phyloP scores from a whole-genome alignment of 2,797 vertebrate genomes.

The Pantherophis alleghaniensis region DNA sequence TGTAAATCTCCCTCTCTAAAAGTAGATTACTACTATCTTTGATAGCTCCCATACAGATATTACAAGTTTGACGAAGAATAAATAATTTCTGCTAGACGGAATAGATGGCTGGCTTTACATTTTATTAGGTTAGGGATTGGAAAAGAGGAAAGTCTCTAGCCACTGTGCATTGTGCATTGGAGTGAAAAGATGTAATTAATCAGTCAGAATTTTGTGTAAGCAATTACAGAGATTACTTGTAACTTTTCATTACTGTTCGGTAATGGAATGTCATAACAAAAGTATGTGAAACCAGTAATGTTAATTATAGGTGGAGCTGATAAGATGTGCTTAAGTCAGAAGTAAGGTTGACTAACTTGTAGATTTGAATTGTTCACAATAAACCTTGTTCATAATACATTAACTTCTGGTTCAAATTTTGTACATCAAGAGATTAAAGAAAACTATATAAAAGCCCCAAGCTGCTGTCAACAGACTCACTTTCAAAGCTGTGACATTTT shows the following conservation, averaged over 20 bases:
- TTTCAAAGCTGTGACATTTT: not conserved
- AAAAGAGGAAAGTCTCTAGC: not conserved
- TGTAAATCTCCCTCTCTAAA: not conserved
- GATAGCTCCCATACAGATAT: not conserved
- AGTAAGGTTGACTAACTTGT: not conserved
- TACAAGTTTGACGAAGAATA: not conserved
- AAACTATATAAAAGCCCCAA: not conserved
- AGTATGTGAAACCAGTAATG: conserved; percentile 19
- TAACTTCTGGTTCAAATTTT: not conserved
- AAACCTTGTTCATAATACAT: not conserved
- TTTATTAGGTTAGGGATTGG: not conserved
- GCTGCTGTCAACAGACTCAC: not conserved
- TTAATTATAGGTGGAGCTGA: conserved; percentile 12
- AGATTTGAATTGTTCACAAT: not conserved
- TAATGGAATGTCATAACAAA: conserved; percentile 14
- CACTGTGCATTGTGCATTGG: not conserved
- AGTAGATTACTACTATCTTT: not conserved
- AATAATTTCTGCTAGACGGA: not conserved
- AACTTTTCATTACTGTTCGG: not conserved
- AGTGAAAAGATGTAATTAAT: conserved; percentile 3
- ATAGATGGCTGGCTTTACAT: not conserved
- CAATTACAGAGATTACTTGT: not conserved
- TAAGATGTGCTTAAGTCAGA: not conserved
- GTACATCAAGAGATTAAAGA: not conserved
- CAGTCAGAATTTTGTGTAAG: not conserved